These are phyloP conservation scores for Chirona hameri DNA, from an alignment of 2,888 invertebrate genomes.

Conservation along the genomic window DNA sequence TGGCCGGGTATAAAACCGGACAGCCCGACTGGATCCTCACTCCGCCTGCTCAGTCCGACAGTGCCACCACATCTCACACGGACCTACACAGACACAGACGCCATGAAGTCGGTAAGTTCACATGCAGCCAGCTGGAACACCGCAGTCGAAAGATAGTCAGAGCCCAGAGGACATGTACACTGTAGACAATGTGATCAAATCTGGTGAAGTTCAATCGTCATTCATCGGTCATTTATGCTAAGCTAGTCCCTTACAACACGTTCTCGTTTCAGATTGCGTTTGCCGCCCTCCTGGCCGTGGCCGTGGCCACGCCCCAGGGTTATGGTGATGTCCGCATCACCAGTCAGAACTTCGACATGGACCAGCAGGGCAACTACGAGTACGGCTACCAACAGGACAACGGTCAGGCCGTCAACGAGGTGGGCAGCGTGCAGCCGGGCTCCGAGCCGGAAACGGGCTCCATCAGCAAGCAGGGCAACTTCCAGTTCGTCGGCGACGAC, in stretches of 20 bases:
- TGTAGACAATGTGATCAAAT: too few relatives aligned
- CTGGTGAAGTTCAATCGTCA: too few relatives aligned
- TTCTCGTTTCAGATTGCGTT: neutral
- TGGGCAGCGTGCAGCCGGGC: neutral
- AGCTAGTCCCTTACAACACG: too few relatives aligned
- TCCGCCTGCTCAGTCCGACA: neutral
- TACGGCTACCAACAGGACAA: conserved; percentile 22
- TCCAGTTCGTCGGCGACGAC: neutral
- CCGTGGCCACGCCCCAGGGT: neutral
- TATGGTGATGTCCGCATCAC: neutral
- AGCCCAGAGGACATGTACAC: too few relatives aligned
- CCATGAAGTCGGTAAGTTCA: neutral
- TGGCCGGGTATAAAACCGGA: neutral
- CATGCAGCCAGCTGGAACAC: too few relatives aligned
- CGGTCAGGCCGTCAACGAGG: neutral
- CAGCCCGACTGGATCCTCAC: neutral
- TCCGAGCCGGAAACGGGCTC: neutral
- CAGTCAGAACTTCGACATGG: conserved; percentile 1
- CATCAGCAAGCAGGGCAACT: neutral
- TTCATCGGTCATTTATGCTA: too few relatives aligned
- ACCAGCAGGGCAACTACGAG: neutral
- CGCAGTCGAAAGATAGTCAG: too few relatives aligned
- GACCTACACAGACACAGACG: neutral
- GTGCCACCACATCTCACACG: neutral
- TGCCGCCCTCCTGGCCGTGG: conserved; percentile 12